Percentiles rank a stretch among this genome's conserved stretches.
Conservation (phyloP, 2,113 vertebrate species). For the Neodon shergylaensis region DNA sequence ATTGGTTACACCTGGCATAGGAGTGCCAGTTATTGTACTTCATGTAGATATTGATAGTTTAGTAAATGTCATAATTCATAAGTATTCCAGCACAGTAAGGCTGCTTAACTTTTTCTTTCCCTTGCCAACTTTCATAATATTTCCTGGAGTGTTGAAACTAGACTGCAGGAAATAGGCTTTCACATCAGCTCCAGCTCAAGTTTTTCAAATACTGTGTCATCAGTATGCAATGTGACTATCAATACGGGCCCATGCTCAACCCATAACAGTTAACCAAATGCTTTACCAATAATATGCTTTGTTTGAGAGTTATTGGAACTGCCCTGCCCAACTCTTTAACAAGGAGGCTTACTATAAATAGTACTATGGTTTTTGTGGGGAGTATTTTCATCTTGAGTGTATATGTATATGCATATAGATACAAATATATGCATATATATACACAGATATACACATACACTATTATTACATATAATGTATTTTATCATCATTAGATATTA, state of each 20-base stretch:
- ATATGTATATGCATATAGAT: neutral
- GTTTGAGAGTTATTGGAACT: neutral
- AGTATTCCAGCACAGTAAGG: too few species aligned
- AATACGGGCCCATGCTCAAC: neutral
- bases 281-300: neutral
- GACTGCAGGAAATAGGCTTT: neutral
- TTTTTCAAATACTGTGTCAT: neutral
- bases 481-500: neutral
- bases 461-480: neutral
- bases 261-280: neutral
- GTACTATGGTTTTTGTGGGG: neutral
- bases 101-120: neutral
- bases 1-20: neutral
- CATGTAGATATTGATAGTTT: neutral
- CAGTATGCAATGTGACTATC: neutral
- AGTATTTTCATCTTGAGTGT: neutral
- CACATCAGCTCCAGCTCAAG: neutral
- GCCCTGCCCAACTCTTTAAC: neutral
- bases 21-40: neutral
- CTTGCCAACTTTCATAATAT: neutral
- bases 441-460: neutral
- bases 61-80: neutral
- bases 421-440: neutral
- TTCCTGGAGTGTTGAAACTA: neutral
- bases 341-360: neutral